Percentiles rank a stretch among this genome's conserved stretches.
Evolutionary conservation across 2,113 vertebrate genomes (phyloP).

Genomic region (Setophaga kirtlandii): DNA sequence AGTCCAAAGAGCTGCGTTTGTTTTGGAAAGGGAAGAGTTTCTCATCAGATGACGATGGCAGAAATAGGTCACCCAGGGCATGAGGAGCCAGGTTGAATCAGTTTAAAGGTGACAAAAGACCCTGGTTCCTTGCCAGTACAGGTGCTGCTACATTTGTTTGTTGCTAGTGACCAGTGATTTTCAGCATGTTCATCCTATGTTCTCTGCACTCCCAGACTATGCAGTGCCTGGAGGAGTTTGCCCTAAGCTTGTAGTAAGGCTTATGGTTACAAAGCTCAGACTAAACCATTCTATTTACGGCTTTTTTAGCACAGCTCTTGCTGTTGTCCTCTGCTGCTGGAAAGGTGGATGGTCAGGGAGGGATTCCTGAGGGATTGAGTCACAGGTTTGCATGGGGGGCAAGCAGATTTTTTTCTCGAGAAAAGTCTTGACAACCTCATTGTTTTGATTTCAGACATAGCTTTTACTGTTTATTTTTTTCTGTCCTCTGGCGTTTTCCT

Average conservation of each 20-base stretch:
- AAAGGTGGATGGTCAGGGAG: not conserved
- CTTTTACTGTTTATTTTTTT: not conserved
- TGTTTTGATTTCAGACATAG: not conserved
- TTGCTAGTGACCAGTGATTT: not conserved
- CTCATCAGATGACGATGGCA: not conserved
- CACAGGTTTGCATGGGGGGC: rapidly evolving
- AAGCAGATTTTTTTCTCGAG: not conserved
- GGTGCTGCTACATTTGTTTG: not conserved
- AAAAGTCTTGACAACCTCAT: not conserved
- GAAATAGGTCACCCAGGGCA: not conserved
- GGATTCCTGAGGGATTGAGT: not conserved
- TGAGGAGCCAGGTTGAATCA: not conserved
- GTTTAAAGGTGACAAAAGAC: not conserved
- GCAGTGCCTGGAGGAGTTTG: not conserved
- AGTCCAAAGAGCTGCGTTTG: not conserved
- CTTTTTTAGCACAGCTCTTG: not conserved
- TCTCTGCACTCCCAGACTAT: not conserved
- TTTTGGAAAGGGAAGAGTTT: not conserved
- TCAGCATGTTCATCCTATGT: not conserved
- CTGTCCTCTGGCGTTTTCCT: not conserved
- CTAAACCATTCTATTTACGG: not conserved
- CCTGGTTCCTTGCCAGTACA: not conserved
- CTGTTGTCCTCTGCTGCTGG: not conserved
- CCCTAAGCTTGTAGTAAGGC: not conserved
- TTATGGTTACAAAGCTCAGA: not conserved